Conservation (phyloP, 2,113 vertebrate species). For the Alethe diademata region DNA sequence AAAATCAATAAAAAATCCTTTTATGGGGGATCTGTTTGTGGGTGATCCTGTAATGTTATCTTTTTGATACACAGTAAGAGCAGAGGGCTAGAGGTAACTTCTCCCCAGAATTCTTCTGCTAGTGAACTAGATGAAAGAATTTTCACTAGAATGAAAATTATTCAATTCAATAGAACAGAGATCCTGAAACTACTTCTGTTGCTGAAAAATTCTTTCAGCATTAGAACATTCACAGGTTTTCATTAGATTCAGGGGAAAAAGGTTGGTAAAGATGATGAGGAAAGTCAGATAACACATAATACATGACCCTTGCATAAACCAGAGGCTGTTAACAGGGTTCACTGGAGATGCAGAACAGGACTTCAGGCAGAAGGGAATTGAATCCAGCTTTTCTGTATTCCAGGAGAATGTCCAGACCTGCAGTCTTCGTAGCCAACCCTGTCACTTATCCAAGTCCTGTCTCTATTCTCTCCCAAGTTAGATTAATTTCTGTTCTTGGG, state of each 20-base stretch:
- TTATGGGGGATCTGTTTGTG: slow-evolving; percentile 74
- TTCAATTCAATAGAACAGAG: slow-evolving; percentile 67
- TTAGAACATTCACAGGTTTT: background rate
- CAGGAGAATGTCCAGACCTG: background rate
- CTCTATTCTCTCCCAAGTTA: background rate
- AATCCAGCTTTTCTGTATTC: background rate
- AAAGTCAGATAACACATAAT: background rate
- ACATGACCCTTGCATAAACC: background rate
- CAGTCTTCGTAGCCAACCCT: background rate
- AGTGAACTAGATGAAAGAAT: slow-evolving; percentile 73
- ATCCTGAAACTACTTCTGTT: background rate
- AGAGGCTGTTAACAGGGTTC: background rate
- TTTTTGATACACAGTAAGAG: slow-evolving; percentile 75
- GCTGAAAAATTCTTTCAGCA: background rate
- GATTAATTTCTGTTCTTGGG: background rate
- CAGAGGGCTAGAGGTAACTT: slow-evolving; percentile 72
- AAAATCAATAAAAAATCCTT: slow-evolving; percentile 69
- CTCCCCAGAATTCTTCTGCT: slow-evolving; percentile 65
- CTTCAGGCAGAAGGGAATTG: background rate
- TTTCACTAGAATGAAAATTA: slow-evolving; percentile 73
- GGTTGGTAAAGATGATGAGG: background rate
- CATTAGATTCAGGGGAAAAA: background rate
- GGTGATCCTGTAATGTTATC: slow-evolving; percentile 72
- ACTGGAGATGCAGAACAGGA: background rate
- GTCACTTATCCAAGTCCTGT: background rate